phyloP scores from a whole-genome alignment of 2,797 vertebrate genomes.

The Echeneis naucrates region DNA sequence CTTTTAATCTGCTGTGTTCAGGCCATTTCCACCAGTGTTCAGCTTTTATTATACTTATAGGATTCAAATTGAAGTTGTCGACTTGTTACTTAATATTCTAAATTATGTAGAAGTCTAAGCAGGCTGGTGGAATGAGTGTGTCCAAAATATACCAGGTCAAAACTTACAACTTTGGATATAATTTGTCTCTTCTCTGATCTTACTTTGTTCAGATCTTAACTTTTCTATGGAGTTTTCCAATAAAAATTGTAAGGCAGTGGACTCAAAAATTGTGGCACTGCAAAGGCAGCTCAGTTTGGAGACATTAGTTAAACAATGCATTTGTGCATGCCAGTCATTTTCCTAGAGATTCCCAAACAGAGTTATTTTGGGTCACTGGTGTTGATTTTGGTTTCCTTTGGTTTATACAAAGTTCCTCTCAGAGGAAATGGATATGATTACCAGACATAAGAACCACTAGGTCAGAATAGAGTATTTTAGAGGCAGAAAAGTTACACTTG shows the following conservation, averaged over 20 bases:
- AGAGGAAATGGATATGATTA: slow-evolving; percentile 47
- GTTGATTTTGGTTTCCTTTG: slow-evolving; percentile 69
- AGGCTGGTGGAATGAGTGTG: neutral
- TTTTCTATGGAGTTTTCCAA: neutral
- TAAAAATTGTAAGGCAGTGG: neutral
- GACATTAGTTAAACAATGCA: slow-evolving; percentile 44
- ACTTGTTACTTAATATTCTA: neutral
- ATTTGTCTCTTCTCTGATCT: neutral
- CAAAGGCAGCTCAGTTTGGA: neutral
- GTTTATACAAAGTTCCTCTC: slow-evolving; percentile 61
- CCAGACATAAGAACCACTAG: slow-evolving; percentile 17
- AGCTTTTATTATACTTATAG: neutral
- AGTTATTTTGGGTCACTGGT: slow-evolving; percentile 70
- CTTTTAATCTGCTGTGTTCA: neutral
- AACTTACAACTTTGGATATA: neutral
- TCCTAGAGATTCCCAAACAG: slow-evolving; percentile 63
- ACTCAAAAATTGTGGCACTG: neutral
- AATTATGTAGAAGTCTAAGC: neutral
- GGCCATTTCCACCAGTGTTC: neutral
- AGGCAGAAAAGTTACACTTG: neutral
- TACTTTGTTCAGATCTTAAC: neutral
- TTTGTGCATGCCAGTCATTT: slow-evolving; percentile 54
- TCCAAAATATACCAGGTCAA: neutral
- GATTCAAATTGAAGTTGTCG: neutral
- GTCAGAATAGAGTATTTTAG: slow-evolving; percentile 8